A percentile compares a stretch with the other conserved stretches of the same genome.
These are phyloP conservation scores for Plestiodon gilberti DNA, from an alignment of 2,113 vertebrate genomes.

Conservation along the genomic window DNA sequence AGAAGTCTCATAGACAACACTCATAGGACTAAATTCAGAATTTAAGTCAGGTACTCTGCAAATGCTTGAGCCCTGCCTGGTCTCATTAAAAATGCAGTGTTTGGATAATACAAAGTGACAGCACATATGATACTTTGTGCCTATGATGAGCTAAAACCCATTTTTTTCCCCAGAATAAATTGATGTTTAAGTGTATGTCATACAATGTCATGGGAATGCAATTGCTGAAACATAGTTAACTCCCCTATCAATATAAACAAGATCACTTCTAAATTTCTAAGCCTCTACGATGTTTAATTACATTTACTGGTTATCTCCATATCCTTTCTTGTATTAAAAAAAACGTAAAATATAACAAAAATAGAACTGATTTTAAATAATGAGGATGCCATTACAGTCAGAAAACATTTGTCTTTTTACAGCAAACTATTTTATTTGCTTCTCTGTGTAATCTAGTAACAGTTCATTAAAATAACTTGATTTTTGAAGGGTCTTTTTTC, in stretches of 20 bases:
- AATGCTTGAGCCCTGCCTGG: not conserved
- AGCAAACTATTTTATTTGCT: constrained; percentile 1
- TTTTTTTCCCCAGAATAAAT: not conserved
- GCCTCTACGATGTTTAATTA: not conserved
- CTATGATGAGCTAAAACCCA: not conserved
- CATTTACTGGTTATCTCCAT: not conserved
- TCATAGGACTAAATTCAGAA: not conserved
- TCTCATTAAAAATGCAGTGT: constrained; percentile 2
- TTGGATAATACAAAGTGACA: constrained; percentile 8
- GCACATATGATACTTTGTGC: not conserved
- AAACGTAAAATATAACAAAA: not conserved
- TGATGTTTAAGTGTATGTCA: not conserved
- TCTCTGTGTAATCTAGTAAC: constrained; percentile 3
- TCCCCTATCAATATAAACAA: not conserved
- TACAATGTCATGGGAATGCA: not conserved
- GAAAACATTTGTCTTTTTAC: not conserved
- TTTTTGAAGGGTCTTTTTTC: not conserved
- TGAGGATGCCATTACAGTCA: not conserved
- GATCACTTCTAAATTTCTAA: not conserved
- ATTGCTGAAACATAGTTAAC: not conserved
- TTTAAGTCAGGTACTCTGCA: constrained; percentile 2
- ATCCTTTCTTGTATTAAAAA: not conserved
- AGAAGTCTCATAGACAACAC: not conserved
- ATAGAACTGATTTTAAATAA: not conserved
- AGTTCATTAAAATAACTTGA: not conserved